Base-by-base conservation (phyloP, 1,140 invertebrate species). In the Drosophila nebulosa region DNA sequence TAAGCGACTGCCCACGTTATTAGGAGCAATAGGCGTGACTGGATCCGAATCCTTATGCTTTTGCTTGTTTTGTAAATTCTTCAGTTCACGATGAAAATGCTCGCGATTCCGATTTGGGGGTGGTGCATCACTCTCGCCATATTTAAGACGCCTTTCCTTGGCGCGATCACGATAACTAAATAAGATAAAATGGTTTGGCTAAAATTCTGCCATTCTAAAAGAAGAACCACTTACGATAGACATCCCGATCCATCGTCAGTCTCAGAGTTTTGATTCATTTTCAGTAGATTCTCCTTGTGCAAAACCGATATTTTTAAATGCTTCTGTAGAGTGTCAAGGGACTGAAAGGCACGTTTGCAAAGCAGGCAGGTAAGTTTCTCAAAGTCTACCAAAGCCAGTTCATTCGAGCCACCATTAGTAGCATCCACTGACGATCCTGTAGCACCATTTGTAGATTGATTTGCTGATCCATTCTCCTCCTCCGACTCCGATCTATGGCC, bases 271-370 rank as follows among this genome's bases (percentile, higher is more conserved):
- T 61, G 55, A 6, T 76, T 88, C 0, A 79, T 22, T 30, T 88
- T 88, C 0, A 75, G 95, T 21, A 99, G 90, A 92, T 99, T 99
- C 89, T 98, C 96, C 90, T 98, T 99, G 89, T 99, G 99, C 32
- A 99, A 93, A 68, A 98, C 96, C 3, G 98, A 99, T 67, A 99
- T 92, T 68, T 98, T 96, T 62, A 96, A 95, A 92, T 99, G 99
- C 85, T 98, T 98, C 1, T 95, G 92, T 2, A 99, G 93, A 0
- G 96, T 95, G 67, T 99, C 98, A 69, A 95, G 94, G 30, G 95
- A 98, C 22, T 96, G 95, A 89, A 99, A 99, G 89, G 97, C 96
- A 57, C 99, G 93, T 92, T 99, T 99, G 91, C 99, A 99, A 1
- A 99, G 92, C 7, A 99, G 92, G 92, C 99, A 99, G 0, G 98